Evolutionary conservation across 2,113 vertebrate genomes (phyloP), one percentile per base, ranked within the genome.

Genomic region (Limanda limanda): DNA sequence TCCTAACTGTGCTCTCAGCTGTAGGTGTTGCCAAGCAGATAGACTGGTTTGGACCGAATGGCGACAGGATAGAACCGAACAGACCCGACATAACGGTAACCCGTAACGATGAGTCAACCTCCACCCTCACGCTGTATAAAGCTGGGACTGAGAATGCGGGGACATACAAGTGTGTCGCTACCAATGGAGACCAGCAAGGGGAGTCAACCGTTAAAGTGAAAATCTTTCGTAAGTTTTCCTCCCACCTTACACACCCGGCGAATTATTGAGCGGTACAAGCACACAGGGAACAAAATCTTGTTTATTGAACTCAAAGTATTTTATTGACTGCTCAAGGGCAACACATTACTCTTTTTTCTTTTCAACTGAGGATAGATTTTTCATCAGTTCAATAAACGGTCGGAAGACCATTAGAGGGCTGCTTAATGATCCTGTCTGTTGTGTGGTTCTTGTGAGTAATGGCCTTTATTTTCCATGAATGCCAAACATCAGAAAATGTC

Each of bases 131-230:
- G 56, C 95, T 99, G 92, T 99, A 99, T 92, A 96, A 96, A 0
- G 96, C 96, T 57, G 93, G 95, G 74, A 95, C 95, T 0, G 96
- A 98, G 1, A 96, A 97, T 1, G 97, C 96, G 0, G 98, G 98
- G 77, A 96, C 96, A 25, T 99, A 99, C 90, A 99, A 96, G 91
- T 99, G 98, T 3, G 94, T 98, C 27, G 96, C 97, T 82, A 95
- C 94, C 20, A 91, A 65, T 0, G 95, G 95, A 6, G 96, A 96
- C 78, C 94, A 94, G 6, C 96, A 97, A 74, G 95, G 91, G 0
- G 97, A 99, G 90, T 95, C 97, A 88, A 98, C 98, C 0, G 95
- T 99, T 91, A 97, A 97, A 1, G 96, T 99, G 83, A 97, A 97
- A 84, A 97, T 99, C 63, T 99, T 97, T 89, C 98, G 98, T 99